Evolutionary conservation across 2,113 vertebrate genomes (phyloP).

Genomic region (Perca flavescens): DNA sequence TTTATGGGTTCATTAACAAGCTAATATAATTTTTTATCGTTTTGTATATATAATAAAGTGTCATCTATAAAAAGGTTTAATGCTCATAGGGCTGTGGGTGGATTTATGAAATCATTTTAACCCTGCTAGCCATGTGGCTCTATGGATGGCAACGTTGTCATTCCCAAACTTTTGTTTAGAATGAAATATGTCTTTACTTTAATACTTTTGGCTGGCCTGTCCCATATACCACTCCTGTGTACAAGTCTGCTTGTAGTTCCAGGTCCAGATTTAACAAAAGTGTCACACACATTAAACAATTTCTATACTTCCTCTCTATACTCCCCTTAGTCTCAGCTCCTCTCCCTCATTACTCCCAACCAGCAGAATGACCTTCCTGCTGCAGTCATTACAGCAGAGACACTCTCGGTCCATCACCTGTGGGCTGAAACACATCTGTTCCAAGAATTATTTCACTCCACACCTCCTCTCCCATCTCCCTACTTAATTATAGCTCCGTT

Average conservation of each 20-base stretch:
- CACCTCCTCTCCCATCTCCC: neutral
- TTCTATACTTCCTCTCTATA: neutral
- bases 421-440: conserved; percentile 19
- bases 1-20: neutral
- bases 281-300: too few species aligned
- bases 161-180: neutral
- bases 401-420: neutral
- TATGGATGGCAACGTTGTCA: neutral
- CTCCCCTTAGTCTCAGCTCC: neutral
- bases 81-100: neutral
- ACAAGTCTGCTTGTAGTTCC: neutral
- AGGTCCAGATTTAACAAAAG: neutral
- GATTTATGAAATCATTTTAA: neutral
- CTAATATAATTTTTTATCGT: neutral
- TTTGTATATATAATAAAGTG: neutral
- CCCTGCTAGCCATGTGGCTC: neutral
- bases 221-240: too few species aligned
- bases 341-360: neutral
- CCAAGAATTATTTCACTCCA: neutral
- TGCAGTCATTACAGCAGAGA: conserved; percentile 1
- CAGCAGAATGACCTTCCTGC: conserved; percentile 15
- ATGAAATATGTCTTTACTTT: neutral
- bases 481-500: neutral
- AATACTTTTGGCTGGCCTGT: too few species aligned
- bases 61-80: neutral